These are phyloP conservation scores for Australoheros scitulus DNA, from an alignment of 2,113 vertebrate species.

Conservation along the genomic window DNA sequence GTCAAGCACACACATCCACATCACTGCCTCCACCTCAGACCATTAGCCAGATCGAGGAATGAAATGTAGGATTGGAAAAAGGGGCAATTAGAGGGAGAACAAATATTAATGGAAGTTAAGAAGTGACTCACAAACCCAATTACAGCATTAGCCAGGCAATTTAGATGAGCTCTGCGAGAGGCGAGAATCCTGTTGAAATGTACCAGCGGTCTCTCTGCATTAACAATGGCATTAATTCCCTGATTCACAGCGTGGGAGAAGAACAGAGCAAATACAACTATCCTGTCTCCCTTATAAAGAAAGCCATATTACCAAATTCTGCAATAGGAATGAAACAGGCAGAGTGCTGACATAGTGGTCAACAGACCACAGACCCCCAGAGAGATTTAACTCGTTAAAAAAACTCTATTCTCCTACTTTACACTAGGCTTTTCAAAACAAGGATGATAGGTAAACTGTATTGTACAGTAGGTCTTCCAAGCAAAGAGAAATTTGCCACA, in stretches of 20 bases:
- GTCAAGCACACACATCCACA: slow-evolving; percentile 2
- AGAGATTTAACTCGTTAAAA: slow-evolving; percentile 79
- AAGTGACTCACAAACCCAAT: slow-evolving; percentile 87
- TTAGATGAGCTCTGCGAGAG: slow-evolving; percentile 83
- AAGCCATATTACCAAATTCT: slow-evolving; percentile 70
- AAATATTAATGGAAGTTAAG: slow-evolving; percentile 82
- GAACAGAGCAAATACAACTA: slow-evolving; percentile 82
- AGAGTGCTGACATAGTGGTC: slow-evolving; percentile 46
- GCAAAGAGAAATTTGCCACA: slow-evolving; percentile 72
- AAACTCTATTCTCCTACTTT: slow-evolving; percentile 70
- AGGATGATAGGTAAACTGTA: slow-evolving; percentile 61
- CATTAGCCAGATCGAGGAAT: slow-evolving; percentile 63
- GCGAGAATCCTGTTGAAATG: slow-evolving; percentile 84
- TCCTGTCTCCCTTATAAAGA: slow-evolving; percentile 78
- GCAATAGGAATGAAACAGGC: slow-evolving; percentile 67
- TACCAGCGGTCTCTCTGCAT: slow-evolving; percentile 79
- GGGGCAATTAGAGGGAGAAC: slow-evolving; percentile 73
- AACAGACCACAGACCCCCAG: slow-evolving; percentile 73
- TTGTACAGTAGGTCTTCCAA: neutral
- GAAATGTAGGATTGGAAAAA: slow-evolving; percentile 57
- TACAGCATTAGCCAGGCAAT: slow-evolving; percentile 88
- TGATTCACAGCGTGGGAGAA: slow-evolving; percentile 48
- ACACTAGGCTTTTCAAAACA: slow-evolving; percentile 53
- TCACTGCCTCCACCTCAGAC: slow-evolving; percentile 55
- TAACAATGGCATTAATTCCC: slow-evolving; percentile 77